Conservation (phyloP, 2,888 invertebrate genomes). For the Limnephilus lunatus region DNA sequence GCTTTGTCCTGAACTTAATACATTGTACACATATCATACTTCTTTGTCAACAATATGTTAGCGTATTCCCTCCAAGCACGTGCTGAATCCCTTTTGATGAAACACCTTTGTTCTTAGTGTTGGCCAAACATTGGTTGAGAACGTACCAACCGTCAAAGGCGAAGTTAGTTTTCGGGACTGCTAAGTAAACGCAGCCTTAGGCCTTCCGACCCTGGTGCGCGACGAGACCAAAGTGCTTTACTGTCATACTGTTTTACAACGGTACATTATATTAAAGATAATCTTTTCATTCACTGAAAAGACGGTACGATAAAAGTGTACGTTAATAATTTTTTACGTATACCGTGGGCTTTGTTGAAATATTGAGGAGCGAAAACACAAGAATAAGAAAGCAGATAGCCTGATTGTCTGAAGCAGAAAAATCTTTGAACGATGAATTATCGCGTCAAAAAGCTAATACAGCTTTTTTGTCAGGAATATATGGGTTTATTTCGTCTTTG, state of each 20-base stretch:
- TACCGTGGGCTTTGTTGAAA: too few species aligned
- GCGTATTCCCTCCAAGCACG: not conserved
- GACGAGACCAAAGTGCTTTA: not conserved
- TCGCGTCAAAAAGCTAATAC: not conserved
- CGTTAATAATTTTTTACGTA: not conserved
- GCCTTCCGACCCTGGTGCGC: not conserved
- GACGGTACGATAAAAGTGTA: not conserved
- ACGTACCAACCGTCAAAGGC: not conserved
- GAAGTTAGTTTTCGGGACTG: not conserved
- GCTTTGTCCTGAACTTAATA: not conserved
- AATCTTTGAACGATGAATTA: not conserved
- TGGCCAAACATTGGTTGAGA: not conserved
- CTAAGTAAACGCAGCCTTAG: not conserved
- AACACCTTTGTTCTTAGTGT: not conserved
- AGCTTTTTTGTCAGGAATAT: not conserved
- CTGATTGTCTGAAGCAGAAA: not conserved
- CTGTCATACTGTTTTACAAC: not conserved
- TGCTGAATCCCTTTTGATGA: not conserved
- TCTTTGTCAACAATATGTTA: not conserved
- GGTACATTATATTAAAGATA: not conserved
- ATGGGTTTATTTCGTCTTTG: too few species aligned
- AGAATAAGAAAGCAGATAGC: too few species aligned
- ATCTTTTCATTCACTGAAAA: not conserved
- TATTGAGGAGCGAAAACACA: too few species aligned
- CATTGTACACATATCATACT: not conserved